Percentiles rank a stretch among this genome's conserved stretches.
Conservation (phyloP, 2,113 vertebrate genomes). For the Malaclemys terrapin region DNA sequence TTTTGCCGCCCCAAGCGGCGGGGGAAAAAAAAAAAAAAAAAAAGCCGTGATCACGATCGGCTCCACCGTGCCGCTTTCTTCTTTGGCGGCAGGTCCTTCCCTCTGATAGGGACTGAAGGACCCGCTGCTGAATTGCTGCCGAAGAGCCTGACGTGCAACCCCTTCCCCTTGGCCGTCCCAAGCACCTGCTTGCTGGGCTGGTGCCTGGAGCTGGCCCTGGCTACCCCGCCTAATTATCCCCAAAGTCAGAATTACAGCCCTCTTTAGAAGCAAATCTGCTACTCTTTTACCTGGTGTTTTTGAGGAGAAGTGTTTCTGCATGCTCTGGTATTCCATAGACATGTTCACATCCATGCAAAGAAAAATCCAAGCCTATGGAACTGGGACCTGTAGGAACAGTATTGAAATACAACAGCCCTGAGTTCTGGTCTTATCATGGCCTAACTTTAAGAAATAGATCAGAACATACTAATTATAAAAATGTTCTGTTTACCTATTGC, state of each 20-base stretch:
- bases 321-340: conserved; percentile 93
- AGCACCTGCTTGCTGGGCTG: no score
- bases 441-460: conserved; percentile 3
- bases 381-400: conserved; percentile 83
- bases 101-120: no score
- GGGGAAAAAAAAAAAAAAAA: no score
- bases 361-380: conserved; percentile 91
- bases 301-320: conserved; percentile 87
- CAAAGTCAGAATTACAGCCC: neutral
- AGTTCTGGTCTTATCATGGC: conserved; percentile 16
- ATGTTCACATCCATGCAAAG: conserved; percentile 90
- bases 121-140: no score
- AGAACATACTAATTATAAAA: neutral
- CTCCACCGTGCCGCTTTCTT: no score
- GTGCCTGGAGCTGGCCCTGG: no score
- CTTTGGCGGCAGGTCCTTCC: no score
- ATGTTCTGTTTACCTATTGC: neutral
- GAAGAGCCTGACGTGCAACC: no score
- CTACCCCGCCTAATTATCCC: neutral
- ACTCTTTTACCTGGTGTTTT: conserved; percentile 87
- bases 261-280: neutral
- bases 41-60: no score
- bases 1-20: no score
- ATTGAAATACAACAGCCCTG: neutral
- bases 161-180: no score